phyloP scores from a whole-genome alignment of 1,140 invertebrate genomes.

The Brachionus koreanus region DNA sequence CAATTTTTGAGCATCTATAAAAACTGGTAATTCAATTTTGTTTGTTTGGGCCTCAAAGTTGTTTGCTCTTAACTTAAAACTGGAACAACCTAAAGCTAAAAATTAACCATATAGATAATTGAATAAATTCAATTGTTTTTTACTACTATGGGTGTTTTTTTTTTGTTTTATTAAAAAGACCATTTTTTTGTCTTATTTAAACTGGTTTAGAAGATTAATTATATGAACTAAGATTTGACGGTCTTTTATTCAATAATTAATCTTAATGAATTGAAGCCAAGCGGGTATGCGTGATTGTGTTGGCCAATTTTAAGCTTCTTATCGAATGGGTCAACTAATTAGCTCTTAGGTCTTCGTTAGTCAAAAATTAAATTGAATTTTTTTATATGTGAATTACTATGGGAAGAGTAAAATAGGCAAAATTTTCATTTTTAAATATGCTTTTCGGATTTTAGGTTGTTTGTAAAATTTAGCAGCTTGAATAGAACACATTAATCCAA shows the following conservation, averaged over 20 bases:
- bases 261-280: background rate
- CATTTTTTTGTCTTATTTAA: background rate
- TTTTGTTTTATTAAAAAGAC: background rate
- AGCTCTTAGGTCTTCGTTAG: background rate
- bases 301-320: background rate
- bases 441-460: background rate
- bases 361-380: background rate
- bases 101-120: background rate
- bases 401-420: background rate
- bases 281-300: background rate
- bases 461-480: background rate
- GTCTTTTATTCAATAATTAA: slow-evolving; percentile 5
- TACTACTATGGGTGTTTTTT: background rate
- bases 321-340: background rate
- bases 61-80: background rate
- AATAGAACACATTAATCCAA: background rate
- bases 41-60: background rate
- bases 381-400: background rate
- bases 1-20: background rate
- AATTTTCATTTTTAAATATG: background rate
- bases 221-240: background rate
- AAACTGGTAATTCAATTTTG: background rate
- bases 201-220: background rate
- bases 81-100: background rate
- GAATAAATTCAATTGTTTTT: background rate